Evolutionary conservation across 2,888 invertebrate species (phyloP), one percentile per base, ranked within the genome.

Genomic region (Rotaria magnacalcarata): DNA sequence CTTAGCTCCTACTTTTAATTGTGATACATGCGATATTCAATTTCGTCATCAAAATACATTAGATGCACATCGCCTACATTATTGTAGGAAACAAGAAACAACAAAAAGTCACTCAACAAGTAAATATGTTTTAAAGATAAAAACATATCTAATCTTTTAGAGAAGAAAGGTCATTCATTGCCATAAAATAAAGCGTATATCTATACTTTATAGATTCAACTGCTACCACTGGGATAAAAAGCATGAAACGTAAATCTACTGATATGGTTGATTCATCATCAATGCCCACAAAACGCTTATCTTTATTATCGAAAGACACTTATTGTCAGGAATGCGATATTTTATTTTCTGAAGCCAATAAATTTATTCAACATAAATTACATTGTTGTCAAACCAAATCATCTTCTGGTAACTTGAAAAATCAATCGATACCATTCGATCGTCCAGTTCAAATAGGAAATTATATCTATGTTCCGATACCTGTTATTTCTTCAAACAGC

Each of bases 41-140:
- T 91, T 90, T 88, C 90, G 90, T 87, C 91, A 90, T 87, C 89
- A 89, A 0, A 88, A 89, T 21, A 91, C 91, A 0, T 89, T 91
- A 52, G 89, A 90, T 84, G 91, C 90, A 34, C 91, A 91, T 87
- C 87, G 90, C 41, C 89, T 89, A 27, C 90, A 89, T 88, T 91
- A 91, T 88, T 91, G 91, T 87, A 89, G 90, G 67, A 90, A 90
- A 80, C 80, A 4, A 4, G 47, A 47, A 43, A 80, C 24, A 80
- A 16, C 11, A 47, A 47, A 19, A 75, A 52, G 24, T 50, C 50
- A 52, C 54, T 75, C 75, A 14, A 41, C 50, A 85, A 80, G 85
- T 75, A 41, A 27, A 84, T 19, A 43, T 16, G 34, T 47, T 84
- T 84, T 16, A 54, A 21, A 84, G 56, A 27, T 41, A 41, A 27